phyloP scores from a whole-genome alignment of 2,797 vertebrate genomes.

The Synaphobranchus kaupii region DNA sequence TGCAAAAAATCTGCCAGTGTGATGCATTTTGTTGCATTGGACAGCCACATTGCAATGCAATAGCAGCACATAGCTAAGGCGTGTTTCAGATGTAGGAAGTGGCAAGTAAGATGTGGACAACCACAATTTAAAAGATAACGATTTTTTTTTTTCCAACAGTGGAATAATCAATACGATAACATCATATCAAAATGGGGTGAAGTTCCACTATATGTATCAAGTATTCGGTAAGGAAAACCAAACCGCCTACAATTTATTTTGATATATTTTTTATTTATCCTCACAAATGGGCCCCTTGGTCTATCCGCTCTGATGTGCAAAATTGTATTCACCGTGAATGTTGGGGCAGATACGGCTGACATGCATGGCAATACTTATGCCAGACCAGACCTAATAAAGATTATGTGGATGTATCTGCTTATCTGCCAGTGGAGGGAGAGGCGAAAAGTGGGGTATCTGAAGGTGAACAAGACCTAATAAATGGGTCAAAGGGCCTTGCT shows the following conservation, averaged over 20 bases:
- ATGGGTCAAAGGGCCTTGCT: background rate
- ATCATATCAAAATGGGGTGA: background rate
- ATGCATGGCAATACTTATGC: background rate
- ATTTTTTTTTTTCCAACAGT: background rate
- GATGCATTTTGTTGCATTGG: background rate
- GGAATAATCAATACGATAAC: background rate
- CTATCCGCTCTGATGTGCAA: background rate
- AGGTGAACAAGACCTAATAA: background rate
- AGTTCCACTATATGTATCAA: background rate
- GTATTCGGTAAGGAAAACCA: background rate
- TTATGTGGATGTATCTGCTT: conserved; percentile 1
- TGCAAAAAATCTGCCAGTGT: background rate
- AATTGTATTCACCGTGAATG: background rate
- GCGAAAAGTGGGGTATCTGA: background rate
- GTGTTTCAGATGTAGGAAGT: background rate
- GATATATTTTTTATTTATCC: background rate
- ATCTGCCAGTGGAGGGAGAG: background rate
- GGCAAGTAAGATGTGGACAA: background rate
- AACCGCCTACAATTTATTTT: background rate
- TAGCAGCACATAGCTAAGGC: background rate
- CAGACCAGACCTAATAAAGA: background rate
- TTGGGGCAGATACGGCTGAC: background rate
- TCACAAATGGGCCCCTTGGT: background rate
- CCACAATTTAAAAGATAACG: background rate
- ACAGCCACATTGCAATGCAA: background rate